These are phyloP conservation scores for Listronotus oregonensis DNA, from an alignment of 1,140 invertebrate species.

Conservation along the genomic window DNA sequence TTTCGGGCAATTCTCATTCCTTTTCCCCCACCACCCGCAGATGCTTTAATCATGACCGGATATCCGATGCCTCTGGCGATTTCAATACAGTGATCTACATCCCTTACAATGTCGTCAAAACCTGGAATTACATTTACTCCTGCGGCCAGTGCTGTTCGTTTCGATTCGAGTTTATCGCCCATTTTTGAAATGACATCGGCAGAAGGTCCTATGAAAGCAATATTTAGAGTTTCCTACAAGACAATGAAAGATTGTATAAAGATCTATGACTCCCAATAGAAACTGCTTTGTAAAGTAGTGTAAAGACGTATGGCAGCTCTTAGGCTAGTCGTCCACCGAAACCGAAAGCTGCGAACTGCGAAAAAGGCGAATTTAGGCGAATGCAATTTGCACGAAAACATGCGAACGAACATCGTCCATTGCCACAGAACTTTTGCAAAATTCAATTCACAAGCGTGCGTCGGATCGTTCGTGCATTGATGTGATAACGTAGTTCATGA, in stretches of 20 bases:
- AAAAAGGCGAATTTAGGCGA: too few relatives aligned
- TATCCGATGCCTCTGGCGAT: conserved; percentile 67
- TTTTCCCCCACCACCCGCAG: conserved; percentile 74
- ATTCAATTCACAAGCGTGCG: too few relatives aligned
- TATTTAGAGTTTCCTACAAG: conserved; percentile 52
- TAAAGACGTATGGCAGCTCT: background rate
- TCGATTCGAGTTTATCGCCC: conserved; percentile 79
- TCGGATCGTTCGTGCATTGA: too few relatives aligned
- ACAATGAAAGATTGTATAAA: conserved; percentile 14
- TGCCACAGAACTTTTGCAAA: too few relatives aligned
- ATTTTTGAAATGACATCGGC: conserved; percentile 67
- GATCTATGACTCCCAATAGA: background rate
- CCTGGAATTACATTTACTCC: conserved; percentile 66
- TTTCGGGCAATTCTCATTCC: conserved; percentile 77
- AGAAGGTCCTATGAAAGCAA: conserved; percentile 71
- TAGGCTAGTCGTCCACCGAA: too few relatives aligned
- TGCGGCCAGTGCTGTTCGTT: conserved; percentile 70
- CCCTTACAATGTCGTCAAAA: conserved; percentile 48
- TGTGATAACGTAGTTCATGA: too few relatives aligned
- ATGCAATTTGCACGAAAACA: too few relatives aligned
- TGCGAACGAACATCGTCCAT: too few relatives aligned
- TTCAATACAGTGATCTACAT: conserved; percentile 67
- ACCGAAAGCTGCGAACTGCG: too few relatives aligned
- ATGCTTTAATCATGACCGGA: conserved; percentile 80
- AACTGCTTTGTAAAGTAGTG: background rate